Base-by-base conservation (phyloP, 2,113 vertebrate species). In the Columbina picui region DNA sequence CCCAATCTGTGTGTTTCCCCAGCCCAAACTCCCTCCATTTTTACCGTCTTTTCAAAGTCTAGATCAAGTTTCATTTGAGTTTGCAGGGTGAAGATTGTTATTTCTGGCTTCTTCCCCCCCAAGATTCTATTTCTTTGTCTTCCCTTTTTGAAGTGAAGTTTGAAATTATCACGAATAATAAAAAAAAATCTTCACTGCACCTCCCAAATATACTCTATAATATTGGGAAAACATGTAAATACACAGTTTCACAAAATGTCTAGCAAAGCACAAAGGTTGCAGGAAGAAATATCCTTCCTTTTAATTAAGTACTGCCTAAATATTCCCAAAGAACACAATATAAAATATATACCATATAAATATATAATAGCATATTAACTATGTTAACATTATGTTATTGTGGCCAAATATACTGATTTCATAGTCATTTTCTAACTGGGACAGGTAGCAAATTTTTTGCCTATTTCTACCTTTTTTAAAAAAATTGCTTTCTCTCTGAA, bases 61-160 rank as follows among this genome's bases (percentile, higher is more conserved):
- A 92, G 76, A 86, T 95, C 90, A 91, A 68, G 70, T 96, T 97
- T 96, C 89, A 8, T 65, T 68, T 86, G 52, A 52, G 64, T 94
- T 90, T 92, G 34, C 53, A 84, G 34, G 49, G 82, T 88, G 61
- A 94, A 93, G 75, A 47, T 26, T 84, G 59, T 80, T 96, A 75
- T 87, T 93, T 89, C 92, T 85, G 59, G 27, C 59, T 34, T 30
- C 50, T 50, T 15, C 32, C 11, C 14, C 9, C 7, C 3, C 9
- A 74, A 85, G 26, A 87, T 34, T 41, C 23, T 27, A 34, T 57
- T 93, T 70, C 64, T 95, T 87, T 67, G 20, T 34, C 39, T 78
- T 91, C 68, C 81, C 26, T 67, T 91, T 89, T 73, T 83, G 94
- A 75, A 63, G 41, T 4, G 7, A 94, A 84, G 38, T 71, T 86